Evolutionary conservation across 1,140 invertebrate genomes (phyloP).

Genomic region (Halyomorpha halys): DNA sequence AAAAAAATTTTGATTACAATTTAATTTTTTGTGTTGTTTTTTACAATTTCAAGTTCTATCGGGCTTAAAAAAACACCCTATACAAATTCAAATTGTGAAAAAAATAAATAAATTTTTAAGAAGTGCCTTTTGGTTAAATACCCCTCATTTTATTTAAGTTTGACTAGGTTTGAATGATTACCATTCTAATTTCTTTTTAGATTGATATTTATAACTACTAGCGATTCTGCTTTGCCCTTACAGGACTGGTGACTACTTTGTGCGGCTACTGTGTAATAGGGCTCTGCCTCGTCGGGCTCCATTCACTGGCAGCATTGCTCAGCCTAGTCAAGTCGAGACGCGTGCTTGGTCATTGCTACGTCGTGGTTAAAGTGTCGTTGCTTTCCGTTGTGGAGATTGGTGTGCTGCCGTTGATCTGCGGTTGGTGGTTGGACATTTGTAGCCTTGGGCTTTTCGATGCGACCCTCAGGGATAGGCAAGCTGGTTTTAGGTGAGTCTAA

Average conservation of each 20-base stretch:
- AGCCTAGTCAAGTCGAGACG: constrained; percentile 69
- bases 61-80: too few relatives aligned
- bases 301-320: constrained; percentile 63
- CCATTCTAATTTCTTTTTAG: too few relatives aligned
- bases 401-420: constrained; percentile 89
- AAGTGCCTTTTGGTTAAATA: too few relatives aligned
- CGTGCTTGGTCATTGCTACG: constrained; percentile 86
- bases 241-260: constrained; percentile 73
- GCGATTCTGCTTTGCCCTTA: too few relatives aligned
- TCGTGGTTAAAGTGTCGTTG: constrained; percentile 89
- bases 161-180: too few relatives aligned
- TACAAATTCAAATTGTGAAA: too few relatives aligned
- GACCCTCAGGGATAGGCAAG: constrained; percentile 74
- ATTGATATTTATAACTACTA: too few relatives aligned
- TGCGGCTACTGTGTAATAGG: constrained; percentile 90
- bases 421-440: constrained; percentile 99
- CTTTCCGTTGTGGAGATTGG: constrained; percentile 91
- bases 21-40: too few relatives aligned
- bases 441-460: constrained; percentile 91
- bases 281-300: constrained; percentile 68
- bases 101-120: too few relatives aligned
- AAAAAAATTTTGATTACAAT: too few relatives aligned
- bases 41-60: too few relatives aligned
- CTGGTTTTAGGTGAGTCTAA: constrained; percentile 55
- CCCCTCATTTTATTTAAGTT: too few relatives aligned